Evolutionary conservation across 2,797 vertebrate species (phyloP), one percentile per base, ranked within the genome.

Genomic region (Diplodus sargus): DNA sequence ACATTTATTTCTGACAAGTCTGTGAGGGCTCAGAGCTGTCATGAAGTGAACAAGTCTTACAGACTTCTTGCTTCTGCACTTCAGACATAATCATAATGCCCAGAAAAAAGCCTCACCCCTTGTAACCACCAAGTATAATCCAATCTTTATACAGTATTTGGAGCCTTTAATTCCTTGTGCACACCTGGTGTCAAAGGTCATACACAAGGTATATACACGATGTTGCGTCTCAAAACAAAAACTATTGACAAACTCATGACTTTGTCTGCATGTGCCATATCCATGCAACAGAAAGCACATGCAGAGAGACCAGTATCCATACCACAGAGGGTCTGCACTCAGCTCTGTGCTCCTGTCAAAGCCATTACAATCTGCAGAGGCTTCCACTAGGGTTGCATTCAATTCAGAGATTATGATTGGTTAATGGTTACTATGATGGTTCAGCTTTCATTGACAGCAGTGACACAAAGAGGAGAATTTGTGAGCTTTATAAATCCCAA

Each of bases 321-420:
- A 52, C 2, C n/a, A 52, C 30, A 52, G 48, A 59, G 47, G 17
- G 17, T 43, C 52, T 34, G 25, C 25, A 52, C 30, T 16, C 30
- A 61, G 48, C 64, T 68, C 56, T 23, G 45, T 42, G 22, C 15
- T 61, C 54, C 51, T 70, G 66, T 70, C 53, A 70, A 20, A 76
- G 48, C 20, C n/a, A 43, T 42, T 42, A 13, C 3, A 64, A 57
- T 70, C 47, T 52, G 53, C 34, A 23, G 34, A 61, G 51, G 25
- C 17, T 28, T 49, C 22, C 59, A 48, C 25, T 5, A 7, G 42
- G 18, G 42, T 30, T n/a, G 51, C 58, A 70, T 51, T 61, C 48
- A 61, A 53, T 28, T 53, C 20, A 47, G 23, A 56, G 58, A 63
- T 63, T 11, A 64, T 49, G 49, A 52, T 34, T 30, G 17, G 45